Conservation (phyloP, 2,797 vertebrate species). For the Anomalospiza imberbis region DNA sequence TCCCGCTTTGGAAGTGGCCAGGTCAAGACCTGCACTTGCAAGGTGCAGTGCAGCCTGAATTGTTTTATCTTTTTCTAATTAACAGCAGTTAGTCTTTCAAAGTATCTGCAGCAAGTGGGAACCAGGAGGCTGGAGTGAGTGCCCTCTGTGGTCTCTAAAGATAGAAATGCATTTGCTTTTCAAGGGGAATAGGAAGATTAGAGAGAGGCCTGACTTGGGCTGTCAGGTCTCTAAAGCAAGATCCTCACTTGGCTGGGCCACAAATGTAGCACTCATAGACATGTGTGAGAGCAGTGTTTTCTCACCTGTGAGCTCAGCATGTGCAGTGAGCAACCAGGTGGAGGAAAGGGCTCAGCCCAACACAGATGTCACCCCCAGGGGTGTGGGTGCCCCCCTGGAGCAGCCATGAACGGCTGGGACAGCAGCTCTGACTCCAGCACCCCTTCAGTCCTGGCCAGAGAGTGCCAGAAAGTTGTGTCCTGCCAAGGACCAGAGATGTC, state of each 20-base stretch:
- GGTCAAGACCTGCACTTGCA: neutral
- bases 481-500: neutral
- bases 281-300: neutral
- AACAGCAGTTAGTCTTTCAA: slow-evolving; percentile 26
- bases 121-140: neutral
- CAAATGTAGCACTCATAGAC: rapidly evolving
- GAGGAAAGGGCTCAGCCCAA: neutral
- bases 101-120: neutral
- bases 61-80: slow-evolving; percentile 31
- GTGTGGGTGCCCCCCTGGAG: rapidly evolving
- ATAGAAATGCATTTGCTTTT: neutral
- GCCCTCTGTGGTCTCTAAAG: neutral
- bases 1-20: neutral
- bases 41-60: neutral
- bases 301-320: neutral
- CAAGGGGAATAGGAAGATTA: neutral
- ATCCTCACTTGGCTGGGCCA: neutral
- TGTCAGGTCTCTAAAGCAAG: neutral
- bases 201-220: neutral
- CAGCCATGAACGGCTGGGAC: neutral
- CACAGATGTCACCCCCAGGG: neutral
- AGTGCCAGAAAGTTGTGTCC: neutral
- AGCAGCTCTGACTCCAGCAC: neutral
- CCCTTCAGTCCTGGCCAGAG: neutral
- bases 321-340: neutral